Percentiles rank a stretch among this genome's conserved stretches.
Conservation (phyloP, 1,140 invertebrate species). For the Achatina immaculata region DNA sequence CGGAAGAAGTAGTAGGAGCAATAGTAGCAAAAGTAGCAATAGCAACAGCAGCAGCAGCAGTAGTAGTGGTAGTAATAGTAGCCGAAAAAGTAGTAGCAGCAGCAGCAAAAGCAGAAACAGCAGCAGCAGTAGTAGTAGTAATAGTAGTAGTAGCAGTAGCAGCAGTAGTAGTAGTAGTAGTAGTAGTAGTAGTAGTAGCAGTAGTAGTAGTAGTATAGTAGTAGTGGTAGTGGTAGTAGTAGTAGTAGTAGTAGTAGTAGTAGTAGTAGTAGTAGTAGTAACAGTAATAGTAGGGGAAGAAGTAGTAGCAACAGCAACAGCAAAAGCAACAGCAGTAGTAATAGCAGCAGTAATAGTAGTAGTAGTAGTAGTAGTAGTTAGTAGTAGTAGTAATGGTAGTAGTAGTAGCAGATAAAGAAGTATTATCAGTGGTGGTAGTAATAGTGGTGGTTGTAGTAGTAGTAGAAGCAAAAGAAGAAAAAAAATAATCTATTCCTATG, state of each 20-base stretch:
- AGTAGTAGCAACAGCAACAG: conserved; percentile 19
- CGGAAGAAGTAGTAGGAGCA: background rate
- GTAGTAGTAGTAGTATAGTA: too few relatives aligned
- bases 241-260: conserved; percentile 13
- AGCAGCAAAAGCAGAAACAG: background rate
- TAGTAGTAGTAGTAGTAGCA: conserved; percentile 12
- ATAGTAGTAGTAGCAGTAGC: conserved; percentile 20
- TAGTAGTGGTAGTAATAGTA: conserved; percentile 21
- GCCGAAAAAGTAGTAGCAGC: background rate
- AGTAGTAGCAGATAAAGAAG: background rate
- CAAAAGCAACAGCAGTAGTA: conserved; percentile 1
- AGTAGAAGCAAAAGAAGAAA: too few relatives aligned
- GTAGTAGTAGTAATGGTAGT: background rate
- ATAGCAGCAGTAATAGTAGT: conserved; percentile 10
- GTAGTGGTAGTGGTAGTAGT: background rate
- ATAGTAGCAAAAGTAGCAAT: background rate
- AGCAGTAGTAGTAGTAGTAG: conserved; percentile 20
- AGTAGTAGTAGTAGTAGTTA: background rate
- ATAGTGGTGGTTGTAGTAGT: too few relatives aligned
- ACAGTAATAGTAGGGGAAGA: conserved; percentile 9
- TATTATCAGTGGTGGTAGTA: background rate
- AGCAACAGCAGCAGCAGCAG: conserved; percentile 10
- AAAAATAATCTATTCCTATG: too few relatives aligned
- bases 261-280: conserved; percentile 20
- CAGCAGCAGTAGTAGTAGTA: conserved; percentile 22